Percentiles rank a stretch among this genome's conserved stretches.
These are phyloP conservation scores for Crypturellus undulatus DNA, from an alignment of 2,113 vertebrate genomes.

Conservation along the genomic window DNA sequence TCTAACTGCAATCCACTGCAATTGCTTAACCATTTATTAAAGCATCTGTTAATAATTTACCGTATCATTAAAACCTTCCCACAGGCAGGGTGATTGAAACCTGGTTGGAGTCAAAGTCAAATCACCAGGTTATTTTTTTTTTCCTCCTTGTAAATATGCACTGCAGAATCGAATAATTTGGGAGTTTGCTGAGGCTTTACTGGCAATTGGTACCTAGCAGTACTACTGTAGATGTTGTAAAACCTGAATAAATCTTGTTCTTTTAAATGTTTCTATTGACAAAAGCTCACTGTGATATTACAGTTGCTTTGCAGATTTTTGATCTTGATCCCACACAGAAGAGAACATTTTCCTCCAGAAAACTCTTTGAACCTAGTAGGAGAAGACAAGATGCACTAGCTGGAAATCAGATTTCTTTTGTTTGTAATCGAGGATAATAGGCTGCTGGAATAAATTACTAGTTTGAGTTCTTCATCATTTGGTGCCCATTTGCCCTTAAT, in stretches of 20 bases:
- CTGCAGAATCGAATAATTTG: not conserved
- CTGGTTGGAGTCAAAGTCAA: not conserved
- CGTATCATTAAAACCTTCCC: not conserved
- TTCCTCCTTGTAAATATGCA: not conserved
- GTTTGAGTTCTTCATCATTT: not conserved
- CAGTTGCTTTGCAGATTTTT: conserved; percentile 27
- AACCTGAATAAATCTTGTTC: not conserved
- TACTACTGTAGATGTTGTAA: not conserved
- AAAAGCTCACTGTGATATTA: not conserved
- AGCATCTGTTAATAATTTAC: conserved; percentile 41
- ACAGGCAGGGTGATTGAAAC: not conserved
- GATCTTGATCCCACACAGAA: not conserved
- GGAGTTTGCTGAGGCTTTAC: not conserved
- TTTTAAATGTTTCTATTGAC: conserved; percentile 16
- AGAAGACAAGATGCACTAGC: not conserved
- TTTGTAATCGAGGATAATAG: not conserved
- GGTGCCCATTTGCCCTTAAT: not conserved
- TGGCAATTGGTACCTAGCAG: not conserved
- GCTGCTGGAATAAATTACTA: not conserved
- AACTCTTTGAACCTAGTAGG: not conserved
- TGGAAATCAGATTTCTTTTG: conserved; percentile 35
- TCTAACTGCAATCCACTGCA: not conserved
- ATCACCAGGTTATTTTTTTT: not conserved
- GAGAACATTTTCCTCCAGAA: not conserved
- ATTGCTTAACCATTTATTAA: conserved; percentile 50